Percentiles rank a stretch among this genome's conserved stretches.
Evolutionary conservation across 2,113 vertebrate species (phyloP).

Genomic region (Phasianus colchicus): DNA sequence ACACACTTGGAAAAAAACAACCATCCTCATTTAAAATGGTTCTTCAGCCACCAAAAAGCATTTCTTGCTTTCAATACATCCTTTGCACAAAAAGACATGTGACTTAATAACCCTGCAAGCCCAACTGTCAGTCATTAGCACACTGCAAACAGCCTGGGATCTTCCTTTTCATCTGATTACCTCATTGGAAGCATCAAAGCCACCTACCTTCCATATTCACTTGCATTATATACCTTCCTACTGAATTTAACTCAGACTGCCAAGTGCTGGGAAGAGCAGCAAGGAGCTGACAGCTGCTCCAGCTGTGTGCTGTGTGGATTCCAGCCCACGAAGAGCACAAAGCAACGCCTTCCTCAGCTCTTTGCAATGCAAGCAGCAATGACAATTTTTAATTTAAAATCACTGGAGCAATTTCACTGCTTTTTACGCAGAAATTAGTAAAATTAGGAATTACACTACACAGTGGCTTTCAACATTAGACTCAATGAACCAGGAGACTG

Average conservation of each 20-base stretch:
- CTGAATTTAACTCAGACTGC: background rate
- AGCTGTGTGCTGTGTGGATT: background rate
- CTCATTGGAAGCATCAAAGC: background rate
- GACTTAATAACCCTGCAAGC: background rate
- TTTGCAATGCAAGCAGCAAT: background rate
- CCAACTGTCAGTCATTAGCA: background rate
- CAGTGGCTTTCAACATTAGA: fast-evolving
- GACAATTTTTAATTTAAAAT: background rate
- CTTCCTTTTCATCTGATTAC: background rate
- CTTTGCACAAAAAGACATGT: background rate
- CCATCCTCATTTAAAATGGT: background rate
- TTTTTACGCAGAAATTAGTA: background rate
- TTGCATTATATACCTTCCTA: background rate
- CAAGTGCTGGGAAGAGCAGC: background rate
- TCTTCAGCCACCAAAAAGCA: background rate
- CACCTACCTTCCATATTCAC: fast-evolving
- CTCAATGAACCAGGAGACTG: background rate
- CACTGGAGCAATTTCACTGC: background rate
- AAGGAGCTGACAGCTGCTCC: background rate
- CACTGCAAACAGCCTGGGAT: background rate
- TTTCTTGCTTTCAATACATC: background rate
- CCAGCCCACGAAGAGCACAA: background rate
- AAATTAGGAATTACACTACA: background rate
- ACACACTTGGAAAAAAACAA: background rate
- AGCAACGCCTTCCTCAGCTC: background rate